These are phyloP conservation scores for Lithophane semibrunnea DNA, from an alignment of 2,888 invertebrate genomes.

Conservation along the genomic window DNA sequence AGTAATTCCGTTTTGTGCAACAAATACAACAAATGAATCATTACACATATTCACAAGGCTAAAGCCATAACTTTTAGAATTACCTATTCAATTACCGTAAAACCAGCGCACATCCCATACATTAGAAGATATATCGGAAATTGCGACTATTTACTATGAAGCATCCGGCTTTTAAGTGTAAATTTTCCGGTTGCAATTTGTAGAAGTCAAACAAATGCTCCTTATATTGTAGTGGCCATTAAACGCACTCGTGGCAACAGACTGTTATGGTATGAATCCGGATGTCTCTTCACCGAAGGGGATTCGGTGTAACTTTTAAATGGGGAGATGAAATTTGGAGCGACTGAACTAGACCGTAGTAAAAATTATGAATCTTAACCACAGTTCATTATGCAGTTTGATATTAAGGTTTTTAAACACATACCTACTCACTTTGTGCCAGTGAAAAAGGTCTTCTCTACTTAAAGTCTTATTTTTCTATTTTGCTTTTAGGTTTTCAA, in stretches of 20 bases:
- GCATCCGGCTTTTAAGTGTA: conserved; percentile 89
- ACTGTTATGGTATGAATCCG: conserved; percentile 66
- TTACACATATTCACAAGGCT: conserved; percentile 57
- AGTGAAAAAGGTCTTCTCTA: not conserved
- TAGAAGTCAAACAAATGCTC: conserved; percentile 75
- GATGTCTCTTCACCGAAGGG: conserved; percentile 60
- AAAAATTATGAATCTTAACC: not conserved
- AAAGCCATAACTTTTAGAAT: conserved; percentile 68
- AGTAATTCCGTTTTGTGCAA: not conserved
- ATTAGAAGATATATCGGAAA: conserved; percentile 86
- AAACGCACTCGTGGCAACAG: conserved; percentile 69
- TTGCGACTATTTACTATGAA: conserved; percentile 84
- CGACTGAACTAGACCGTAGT: not conserved
- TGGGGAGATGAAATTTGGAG: conserved; percentile 41
- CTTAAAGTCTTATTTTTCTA: not conserved
- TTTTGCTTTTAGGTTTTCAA: too few species aligned
- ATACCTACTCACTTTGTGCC: not conserved
- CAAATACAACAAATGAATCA: conserved; percentile 44
- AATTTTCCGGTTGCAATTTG: conserved; percentile 90
- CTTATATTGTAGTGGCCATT: conserved; percentile 73
- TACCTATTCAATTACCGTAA: conserved; percentile 69
- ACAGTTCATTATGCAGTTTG: not conserved
- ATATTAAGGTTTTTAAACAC: not conserved
- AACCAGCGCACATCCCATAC: conserved; percentile 79
- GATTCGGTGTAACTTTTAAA: conserved; percentile 57